A percentile compares a stretch with the other conserved stretches of the same genome.
phyloP scores from a whole-genome alignment of 2,113 vertebrate genomes.

The Gobius niger region DNA sequence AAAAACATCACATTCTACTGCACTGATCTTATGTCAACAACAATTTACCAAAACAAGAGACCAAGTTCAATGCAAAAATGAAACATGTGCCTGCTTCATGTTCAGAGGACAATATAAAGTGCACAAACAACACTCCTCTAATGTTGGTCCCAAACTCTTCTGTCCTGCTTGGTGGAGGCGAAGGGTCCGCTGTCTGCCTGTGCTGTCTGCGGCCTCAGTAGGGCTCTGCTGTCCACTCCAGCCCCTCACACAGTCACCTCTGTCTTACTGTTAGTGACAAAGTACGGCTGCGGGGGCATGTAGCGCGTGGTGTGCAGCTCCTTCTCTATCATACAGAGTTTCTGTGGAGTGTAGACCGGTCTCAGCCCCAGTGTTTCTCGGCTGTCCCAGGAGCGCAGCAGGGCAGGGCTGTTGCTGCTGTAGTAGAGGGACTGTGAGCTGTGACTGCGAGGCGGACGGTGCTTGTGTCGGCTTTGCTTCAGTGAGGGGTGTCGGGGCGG shows the following conservation, averaged over 20 bases:
- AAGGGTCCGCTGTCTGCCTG: slow-evolving; percentile 34
- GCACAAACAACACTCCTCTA: slow-evolving; percentile 17
- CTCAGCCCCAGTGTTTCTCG: slow-evolving; percentile 83
- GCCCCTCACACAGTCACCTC: slow-evolving; percentile 91
- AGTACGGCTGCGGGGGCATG: slow-evolving; percentile 90
- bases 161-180: slow-evolving; percentile 4
- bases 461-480: slow-evolving; percentile 86
- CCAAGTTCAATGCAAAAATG: background rate
- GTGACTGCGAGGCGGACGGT: slow-evolving; percentile 77
- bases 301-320: slow-evolving; percentile 85
- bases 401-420: slow-evolving; percentile 65
- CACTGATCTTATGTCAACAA: background rate
- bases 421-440: slow-evolving; percentile 81
- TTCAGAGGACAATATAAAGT: slow-evolving; percentile 30
- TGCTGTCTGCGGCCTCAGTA: slow-evolving; percentile 27
- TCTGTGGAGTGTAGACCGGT: slow-evolving; percentile 82
- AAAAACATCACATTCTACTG: background rate
- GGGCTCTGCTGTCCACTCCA: background rate
- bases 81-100: slow-evolving; percentile 7
- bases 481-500: slow-evolving; percentile 78
- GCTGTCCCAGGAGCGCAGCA: slow-evolving; percentile 84
- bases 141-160: slow-evolving; percentile 9
- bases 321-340: slow-evolving; percentile 82
- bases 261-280: slow-evolving; percentile 99
- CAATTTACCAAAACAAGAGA: background rate